These are phyloP conservation scores for Cheilosia scutellata DNA, from an alignment of 2,888 invertebrate genomes.

Conservation along the genomic window DNA sequence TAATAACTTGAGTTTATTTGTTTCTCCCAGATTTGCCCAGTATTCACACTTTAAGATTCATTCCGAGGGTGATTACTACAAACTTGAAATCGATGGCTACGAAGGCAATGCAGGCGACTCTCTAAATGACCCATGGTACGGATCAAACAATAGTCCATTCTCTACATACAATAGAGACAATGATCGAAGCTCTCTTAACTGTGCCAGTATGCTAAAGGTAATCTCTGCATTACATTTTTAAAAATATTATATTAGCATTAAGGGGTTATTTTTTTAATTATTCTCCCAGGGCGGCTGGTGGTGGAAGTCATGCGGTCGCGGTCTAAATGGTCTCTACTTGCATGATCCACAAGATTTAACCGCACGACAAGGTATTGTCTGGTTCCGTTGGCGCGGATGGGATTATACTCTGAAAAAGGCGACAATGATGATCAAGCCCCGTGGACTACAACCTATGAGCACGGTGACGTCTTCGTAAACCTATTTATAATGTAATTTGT, in stretches of 20 bases:
- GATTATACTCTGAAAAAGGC: conserved; percentile 96
- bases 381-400: conserved; percentile 98
- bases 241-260: background rate
- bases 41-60: conserved; percentile 97
- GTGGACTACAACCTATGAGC: conserved; percentile 81
- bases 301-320: conserved; percentile 97
- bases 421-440: conserved; percentile 95
- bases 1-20: background rate
- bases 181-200: conserved; percentile 94
- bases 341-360: conserved; percentile 96
- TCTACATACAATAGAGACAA: conserved; percentile 97
- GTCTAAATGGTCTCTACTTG: conserved; percentile 94
- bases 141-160: conserved; percentile 96
- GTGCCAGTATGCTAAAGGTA: conserved; percentile 94
- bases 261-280: background rate
- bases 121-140: conserved; percentile 96
- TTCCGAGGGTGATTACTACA: conserved; percentile 95
- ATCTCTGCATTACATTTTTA: background rate
- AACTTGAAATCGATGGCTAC: conserved; percentile 95
- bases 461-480: conserved; percentile 77
- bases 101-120: conserved; percentile 96
- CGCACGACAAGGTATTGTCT: conserved; percentile 95
- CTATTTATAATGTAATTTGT: conserved; percentile 41
- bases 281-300: conserved; percentile 92
- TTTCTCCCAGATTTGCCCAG: conserved; percentile 90